Evolutionary conservation across 2,888 invertebrate genomes (phyloP), one percentile per base, ranked within the genome.

Genomic region (Enoplolaimus lenunculus): DNA sequence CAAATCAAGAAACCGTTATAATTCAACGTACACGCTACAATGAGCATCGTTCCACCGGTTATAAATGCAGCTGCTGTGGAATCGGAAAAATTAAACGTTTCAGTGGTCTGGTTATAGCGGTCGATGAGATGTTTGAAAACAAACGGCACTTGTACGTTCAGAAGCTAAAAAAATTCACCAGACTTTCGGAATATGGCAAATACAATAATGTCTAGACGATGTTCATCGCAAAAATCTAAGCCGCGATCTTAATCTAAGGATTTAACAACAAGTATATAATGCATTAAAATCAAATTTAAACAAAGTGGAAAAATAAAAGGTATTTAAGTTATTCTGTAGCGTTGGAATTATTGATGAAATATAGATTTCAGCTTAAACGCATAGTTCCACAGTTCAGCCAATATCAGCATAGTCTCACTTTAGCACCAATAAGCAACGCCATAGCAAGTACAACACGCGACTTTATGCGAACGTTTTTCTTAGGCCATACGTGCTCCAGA

Each of bases 401-500:
- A 45, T 13, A 21, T 13, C 7, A 7, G 7, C 45, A 45, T 57
- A 21, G 68, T 28, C 26, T 74, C 74, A 84, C 84, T 81, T 85
- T 85, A 1, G 85, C 83, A 2, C 81, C 80, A 34, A 84, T 73
- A 1, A 85, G 78, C 16, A 85, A 76, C 2, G 78, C 75, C 7
- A 85, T 62, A 2, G 98, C 92, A 64, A 91, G 78, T 78, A 89
- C 86, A 28, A 99, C 97, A 73, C 94, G 86, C 74, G 86, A 85
- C 76, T 87, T 85, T 73, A 91, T 88, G 75, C 86, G 85, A 72
- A 85, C 82, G 79, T 92, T 89, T 80, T 91, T 90, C 85, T 90
- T 89, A 33, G 97, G 97, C 97, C 97, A 97, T 71, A 97, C 89
- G 83, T 94, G 93, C 68, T 86, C 86, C 81, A 91, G 81, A 92